Conservation (phyloP, 2,797 vertebrate genomes). For the Crenichthys baileyi region DNA sequence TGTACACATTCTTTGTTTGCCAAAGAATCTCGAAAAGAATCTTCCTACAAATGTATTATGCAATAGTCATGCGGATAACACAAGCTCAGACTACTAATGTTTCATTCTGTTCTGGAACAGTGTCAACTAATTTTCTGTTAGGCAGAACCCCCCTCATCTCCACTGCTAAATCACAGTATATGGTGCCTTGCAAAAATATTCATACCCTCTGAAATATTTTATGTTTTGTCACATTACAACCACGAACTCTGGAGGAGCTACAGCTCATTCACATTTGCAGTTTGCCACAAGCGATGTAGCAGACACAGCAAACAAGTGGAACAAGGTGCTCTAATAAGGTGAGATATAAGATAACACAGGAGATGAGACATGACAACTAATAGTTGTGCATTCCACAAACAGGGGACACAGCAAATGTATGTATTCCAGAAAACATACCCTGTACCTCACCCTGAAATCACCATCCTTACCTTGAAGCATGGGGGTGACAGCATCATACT, state of each 20-base stretch:
- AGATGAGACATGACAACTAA: neutral
- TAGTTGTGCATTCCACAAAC: neutral
- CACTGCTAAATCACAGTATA: neutral
- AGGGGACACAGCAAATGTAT: neutral
- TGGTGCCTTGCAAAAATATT: neutral
- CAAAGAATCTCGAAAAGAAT: neutral
- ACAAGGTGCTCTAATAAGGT: no score
- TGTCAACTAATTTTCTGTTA: neutral
- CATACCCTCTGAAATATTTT: neutral
- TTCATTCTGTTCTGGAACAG: neutral
- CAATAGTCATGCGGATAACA: neutral
- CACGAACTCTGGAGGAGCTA: neutral
- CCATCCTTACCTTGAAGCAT: neutral
- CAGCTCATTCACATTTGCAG: neutral
- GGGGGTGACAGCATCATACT: neutral
- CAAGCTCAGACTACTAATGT: slow-evolving; percentile 6
- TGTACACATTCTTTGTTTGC: neutral
- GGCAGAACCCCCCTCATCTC: neutral
- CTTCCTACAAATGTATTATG: slow-evolving; percentile 11
- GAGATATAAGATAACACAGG: no score
- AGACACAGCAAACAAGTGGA: no score
- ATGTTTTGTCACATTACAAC: neutral
- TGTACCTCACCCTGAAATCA: neutral
- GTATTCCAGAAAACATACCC: neutral
- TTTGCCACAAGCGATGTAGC: no score